Evolutionary conservation across 2,888 invertebrate species (phyloP).

Genomic region (Zygaena filipendulae): DNA sequence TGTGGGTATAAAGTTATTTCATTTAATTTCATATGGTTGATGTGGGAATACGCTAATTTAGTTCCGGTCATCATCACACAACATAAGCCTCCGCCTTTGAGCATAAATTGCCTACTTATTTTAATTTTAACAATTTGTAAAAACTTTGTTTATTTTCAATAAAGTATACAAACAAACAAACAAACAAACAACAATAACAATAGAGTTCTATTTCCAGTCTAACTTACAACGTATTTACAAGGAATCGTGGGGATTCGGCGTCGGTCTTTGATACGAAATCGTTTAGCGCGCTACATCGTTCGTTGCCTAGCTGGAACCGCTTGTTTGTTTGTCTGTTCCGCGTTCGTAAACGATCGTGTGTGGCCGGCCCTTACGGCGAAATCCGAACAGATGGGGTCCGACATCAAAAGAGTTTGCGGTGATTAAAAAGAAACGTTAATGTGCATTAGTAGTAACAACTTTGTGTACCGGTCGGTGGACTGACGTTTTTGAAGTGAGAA

Average conservation of each 20-base stretch:
- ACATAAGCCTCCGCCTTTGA: no score
- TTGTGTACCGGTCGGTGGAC: slow-evolving; percentile 38
- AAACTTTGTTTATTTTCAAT: no score
- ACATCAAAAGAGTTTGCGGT: slow-evolving; percentile 55
- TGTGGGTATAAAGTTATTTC: no score
- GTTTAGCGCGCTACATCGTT: slow-evolving; percentile 41
- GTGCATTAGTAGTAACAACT: slow-evolving; percentile 58
- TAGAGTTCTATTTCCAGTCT: no score
- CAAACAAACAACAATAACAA: no score
- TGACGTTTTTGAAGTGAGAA: slow-evolving; percentile 21
- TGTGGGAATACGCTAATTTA: no score
- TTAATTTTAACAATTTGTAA: no score
- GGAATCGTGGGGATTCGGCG: slow-evolving; percentile 46
- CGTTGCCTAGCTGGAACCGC: slow-evolving; percentile 56
- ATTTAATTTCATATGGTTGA: no score
- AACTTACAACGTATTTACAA: slow-evolving; percentile 35
- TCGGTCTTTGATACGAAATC: slow-evolving; percentile 50
- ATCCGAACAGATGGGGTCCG: slow-evolving; percentile 59
- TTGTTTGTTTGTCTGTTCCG: slow-evolving; percentile 64
- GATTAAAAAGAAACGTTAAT: slow-evolving; percentile 59
- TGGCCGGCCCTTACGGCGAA: slow-evolving; percentile 68
- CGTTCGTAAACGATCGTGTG: slow-evolving; percentile 65
- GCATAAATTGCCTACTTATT: no score
- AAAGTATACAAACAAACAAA: no score
- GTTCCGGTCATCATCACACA: no score